Evolutionary conservation across 2,888 invertebrate species (phyloP).

Genomic region (Pseudococcus viburni): DNA sequence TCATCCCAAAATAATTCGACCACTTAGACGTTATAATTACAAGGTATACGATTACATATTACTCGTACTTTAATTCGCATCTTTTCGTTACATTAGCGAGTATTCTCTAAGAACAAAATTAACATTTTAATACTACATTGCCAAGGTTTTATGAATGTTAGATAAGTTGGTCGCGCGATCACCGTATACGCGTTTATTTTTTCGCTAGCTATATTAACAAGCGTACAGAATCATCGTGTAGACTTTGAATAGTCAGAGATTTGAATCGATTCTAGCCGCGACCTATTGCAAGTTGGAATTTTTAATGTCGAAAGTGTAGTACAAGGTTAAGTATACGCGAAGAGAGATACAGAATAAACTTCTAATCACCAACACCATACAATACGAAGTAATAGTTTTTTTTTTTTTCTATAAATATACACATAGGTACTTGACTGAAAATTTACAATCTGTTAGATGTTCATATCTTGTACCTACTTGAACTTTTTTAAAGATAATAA

Average conservation of each 20-base stretch:
- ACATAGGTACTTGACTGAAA: background rate
- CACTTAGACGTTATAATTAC: background rate
- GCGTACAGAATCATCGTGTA: background rate
- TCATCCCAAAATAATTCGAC: background rate
- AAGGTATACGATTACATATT: background rate
- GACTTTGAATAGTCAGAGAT: conserved; percentile 23
- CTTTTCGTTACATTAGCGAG: background rate
- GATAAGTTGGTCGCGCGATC: conserved; percentile 1
- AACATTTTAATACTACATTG: conserved; percentile 33
- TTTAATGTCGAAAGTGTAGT: conserved; percentile 30
- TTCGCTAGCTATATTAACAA: background rate
- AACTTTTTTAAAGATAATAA: background rate
- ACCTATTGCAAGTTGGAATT: conserved; percentile 11
- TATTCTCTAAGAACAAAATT: conserved; percentile 14
- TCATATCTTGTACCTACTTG: background rate
- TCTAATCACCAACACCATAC: background rate
- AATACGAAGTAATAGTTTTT: too few relatives aligned
- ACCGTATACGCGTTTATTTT: conserved; percentile 14
- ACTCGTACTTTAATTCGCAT: background rate
- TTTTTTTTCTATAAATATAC: too few relatives aligned
- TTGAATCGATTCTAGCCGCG: conserved; percentile 4
- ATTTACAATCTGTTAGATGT: background rate
- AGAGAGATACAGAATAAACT: background rate
- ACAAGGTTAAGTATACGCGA: conserved; percentile 3
- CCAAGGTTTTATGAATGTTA: conserved; percentile 39